phyloP scores from a whole-genome alignment of 2,113 vertebrate genomes.

The Sphyrna mokarran region DNA sequence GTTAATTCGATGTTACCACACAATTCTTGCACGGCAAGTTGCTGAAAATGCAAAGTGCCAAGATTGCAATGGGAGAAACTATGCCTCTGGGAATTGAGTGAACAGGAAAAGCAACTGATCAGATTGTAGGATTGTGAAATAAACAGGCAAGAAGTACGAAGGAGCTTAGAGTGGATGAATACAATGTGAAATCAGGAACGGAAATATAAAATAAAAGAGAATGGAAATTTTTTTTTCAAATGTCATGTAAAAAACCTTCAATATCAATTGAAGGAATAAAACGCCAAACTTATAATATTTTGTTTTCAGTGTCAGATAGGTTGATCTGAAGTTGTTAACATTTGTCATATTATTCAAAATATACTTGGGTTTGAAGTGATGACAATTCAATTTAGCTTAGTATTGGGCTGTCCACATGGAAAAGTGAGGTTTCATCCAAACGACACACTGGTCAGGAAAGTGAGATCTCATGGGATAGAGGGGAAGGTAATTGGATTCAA shows the following conservation, averaged over 20 bases:
- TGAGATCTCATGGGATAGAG: too few species aligned
- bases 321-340: neutral
- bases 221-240: neutral
- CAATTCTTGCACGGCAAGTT: neutral
- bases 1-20: neutral
- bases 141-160: neutral
- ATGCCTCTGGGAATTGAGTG: too few species aligned
- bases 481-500: too few species aligned
- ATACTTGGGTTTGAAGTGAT: neutral
- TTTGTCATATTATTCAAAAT: neutral
- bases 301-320: neutral
- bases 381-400: neutral
- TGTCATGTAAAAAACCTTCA: neutral
- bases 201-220: neutral
- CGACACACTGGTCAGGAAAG: too few species aligned
- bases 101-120: neutral
- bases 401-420: too few species aligned
- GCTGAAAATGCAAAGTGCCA: neutral
- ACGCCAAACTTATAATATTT: neutral
- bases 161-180: neutral
- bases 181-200: neutral
- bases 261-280: neutral
- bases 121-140: neutral
- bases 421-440: too few species aligned
- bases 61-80: too few species aligned